Percentiles rank a stretch among this genome's conserved stretches.
Conservation (phyloP, 2,113 vertebrate species). For the Corydoras maculifer region DNA sequence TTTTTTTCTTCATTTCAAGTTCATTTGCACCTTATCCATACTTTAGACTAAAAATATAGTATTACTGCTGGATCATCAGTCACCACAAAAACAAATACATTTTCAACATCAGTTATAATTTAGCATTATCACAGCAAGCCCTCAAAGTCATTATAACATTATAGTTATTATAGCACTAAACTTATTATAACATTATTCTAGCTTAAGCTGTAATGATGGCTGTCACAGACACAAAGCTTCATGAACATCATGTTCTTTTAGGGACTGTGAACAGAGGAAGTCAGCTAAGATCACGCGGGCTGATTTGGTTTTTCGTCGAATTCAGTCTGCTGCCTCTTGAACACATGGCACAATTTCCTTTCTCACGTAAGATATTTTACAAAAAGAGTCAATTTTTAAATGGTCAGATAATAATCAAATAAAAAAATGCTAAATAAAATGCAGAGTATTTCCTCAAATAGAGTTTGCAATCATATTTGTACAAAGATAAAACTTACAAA, state of each 20-base stretch:
- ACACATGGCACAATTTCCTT: slow-evolving; percentile 48
- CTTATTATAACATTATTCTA: not conserved
- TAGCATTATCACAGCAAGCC: too few species aligned
- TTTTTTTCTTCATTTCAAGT: not conserved
- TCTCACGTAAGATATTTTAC: slow-evolving; percentile 29
- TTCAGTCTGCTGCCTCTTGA: slow-evolving; percentile 39
- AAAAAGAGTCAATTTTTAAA: not conserved
- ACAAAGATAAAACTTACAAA: not conserved
- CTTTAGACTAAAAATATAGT: too few species aligned
- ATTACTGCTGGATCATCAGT: too few species aligned
- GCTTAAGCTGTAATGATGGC: not conserved
- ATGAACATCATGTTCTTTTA: slow-evolving; percentile 61
- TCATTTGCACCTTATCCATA: not conserved
- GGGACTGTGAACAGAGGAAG: slow-evolving; percentile 65
- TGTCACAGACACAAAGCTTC: slow-evolving; percentile 40
- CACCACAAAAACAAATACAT: too few species aligned
- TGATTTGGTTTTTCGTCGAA: slow-evolving; percentile 78
- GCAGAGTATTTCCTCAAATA: not conserved
- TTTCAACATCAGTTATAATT: too few species aligned
- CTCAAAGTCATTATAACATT: not conserved
- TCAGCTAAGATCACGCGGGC: slow-evolving; percentile 54
- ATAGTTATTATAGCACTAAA: not conserved
- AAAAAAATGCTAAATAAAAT: not conserved
- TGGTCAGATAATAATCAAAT: too few species aligned
- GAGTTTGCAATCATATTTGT: not conserved